Conservation (phyloP, 2,888 invertebrate species). For the Acleris cristana region DNA sequence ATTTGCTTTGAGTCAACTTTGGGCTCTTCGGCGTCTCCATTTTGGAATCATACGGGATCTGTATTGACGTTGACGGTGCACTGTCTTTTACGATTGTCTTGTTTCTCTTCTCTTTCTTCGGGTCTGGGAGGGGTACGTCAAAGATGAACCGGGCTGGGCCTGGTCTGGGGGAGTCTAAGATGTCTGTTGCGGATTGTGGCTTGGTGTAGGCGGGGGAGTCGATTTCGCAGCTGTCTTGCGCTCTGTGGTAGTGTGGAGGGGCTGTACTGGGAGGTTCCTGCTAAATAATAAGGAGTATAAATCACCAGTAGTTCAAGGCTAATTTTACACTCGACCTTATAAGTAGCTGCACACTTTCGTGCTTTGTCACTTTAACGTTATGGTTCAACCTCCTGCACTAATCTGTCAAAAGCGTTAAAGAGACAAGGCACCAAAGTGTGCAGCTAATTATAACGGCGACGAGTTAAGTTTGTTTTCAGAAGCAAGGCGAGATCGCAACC, state of each 20-base stretch:
- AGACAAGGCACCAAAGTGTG: too few relatives aligned
- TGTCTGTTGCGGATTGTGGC: constrained; percentile 75
- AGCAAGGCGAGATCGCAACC: too few relatives aligned
- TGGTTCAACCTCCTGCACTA: too few relatives aligned
- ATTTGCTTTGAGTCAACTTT: constrained; percentile 74
- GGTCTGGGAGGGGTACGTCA: constrained; percentile 76
- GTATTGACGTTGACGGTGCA: constrained; percentile 74
- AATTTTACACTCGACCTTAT: too few relatives aligned
- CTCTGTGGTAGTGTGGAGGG: constrained; percentile 77
- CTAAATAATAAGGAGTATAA: background rate
- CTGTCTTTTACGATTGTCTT: constrained; percentile 59
- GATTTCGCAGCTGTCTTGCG: constrained; percentile 69
- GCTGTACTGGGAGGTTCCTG: constrained; percentile 71
- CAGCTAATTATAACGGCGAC: too few relatives aligned
- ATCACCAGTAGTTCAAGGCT: background rate
- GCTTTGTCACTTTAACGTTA: too few relatives aligned
- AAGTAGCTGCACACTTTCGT: too few relatives aligned
- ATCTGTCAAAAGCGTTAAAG: too few relatives aligned
- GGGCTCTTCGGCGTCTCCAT: constrained; percentile 74
- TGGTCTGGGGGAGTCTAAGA: constrained; percentile 69
- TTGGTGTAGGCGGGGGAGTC: constrained; percentile 73
- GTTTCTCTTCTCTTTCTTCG: constrained; percentile 52
- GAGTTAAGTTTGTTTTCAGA: too few relatives aligned
- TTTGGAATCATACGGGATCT: constrained; percentile 67
- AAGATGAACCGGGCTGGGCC: constrained; percentile 74